These are phyloP conservation scores for cattle (Bos taurus) DNA, from an alignment of 2,113 vertebrate genomes.

Conservation along the genomic window ARS-UCD2.0 NC_037340.1:44710501-44711000, in stretches of 20 bases:
- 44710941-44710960: neutral
- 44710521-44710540: no score
- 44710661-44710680: neutral
- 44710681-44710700: neutral
- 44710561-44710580: neutral
- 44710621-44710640: neutral
- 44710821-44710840: neutral
- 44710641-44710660: neutral
- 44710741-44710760: neutral
- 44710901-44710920: neutral
- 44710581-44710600: neutral
- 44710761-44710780: neutral
- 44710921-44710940: neutral
- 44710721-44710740: neutral
- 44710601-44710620: fast-evolving
- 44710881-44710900: neutral
- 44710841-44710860: neutral
- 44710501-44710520: no score
- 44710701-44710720: neutral
- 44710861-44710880: neutral
- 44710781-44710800: neutral
- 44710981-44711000: neutral
- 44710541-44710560: neutral
- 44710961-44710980: neutral
- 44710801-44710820: no score